A percentile compares a stretch with the other conserved stretches of the same genome.
phyloP scores from a whole-genome alignment of 2,888 invertebrate genomes.

The Acleris cristana region DNA sequence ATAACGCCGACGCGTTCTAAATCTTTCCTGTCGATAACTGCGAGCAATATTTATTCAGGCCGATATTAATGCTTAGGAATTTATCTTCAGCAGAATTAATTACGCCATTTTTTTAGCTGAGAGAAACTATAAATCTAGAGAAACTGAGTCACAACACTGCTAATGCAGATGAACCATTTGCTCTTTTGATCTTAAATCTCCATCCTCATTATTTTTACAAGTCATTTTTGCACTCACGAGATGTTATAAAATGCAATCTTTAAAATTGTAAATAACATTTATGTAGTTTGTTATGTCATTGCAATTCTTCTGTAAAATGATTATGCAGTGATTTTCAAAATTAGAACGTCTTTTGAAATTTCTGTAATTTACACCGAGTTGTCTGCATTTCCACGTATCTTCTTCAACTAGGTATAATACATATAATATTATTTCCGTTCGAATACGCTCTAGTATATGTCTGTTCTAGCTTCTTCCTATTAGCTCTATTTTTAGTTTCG shows the following conservation, averaged over 20 bases:
- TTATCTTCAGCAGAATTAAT: slow-evolving; percentile 30
- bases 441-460: too few relatives aligned
- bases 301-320: too few relatives aligned
- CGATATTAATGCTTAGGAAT: slow-evolving; percentile 17
- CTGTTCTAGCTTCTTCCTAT: too few relatives aligned
- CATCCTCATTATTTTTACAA: slow-evolving; percentile 17
- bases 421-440: too few relatives aligned
- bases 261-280: too few relatives aligned
- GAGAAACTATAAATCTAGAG: slow-evolving; percentile 19
- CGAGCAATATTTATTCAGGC: slow-evolving; percentile 22
- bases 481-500: too few relatives aligned
- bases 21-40: slow-evolving; percentile 28
- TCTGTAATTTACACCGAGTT: too few relatives aligned
- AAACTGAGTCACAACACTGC: slow-evolving; percentile 17
- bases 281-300: too few relatives aligned
- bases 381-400: too few relatives aligned
- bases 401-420: too few relatives aligned
- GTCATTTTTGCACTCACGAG: slow-evolving; percentile 4
- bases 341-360: too few relatives aligned
- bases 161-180: slow-evolving; percentile 5
- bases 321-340: too few relatives aligned
- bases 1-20: slow-evolving; percentile 20
- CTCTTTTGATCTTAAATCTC: slow-evolving; percentile 20
- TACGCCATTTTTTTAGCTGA: slow-evolving; percentile 15
- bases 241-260: not conserved